Evolutionary conservation across 1,140 invertebrate genomes (phyloP), one percentile per base, ranked within the genome.

Genomic region (Magallana angulata): DNA sequence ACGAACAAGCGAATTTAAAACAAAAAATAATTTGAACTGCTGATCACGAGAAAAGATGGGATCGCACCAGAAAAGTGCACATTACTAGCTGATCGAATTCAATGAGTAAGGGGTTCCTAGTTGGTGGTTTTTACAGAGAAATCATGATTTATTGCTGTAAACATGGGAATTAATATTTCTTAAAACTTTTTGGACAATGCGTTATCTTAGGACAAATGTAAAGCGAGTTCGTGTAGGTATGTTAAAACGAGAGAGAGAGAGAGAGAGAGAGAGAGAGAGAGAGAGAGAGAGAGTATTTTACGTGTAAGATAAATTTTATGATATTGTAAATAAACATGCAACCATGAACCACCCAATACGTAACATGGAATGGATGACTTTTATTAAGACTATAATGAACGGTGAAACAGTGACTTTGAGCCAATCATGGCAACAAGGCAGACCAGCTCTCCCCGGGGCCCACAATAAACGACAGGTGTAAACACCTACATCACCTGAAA

Each of bases 201-300:
- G 30, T 36, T 76, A 76, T 36, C 24, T 76, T 36, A 36, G 36
- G 36, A 48, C 12, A 76, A 76, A 24, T 12, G 12, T 9, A 36
- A 30, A 30, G 11, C 36, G 7, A 9, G 9, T 76, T 11, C 68
- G 68, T 76, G 68, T 18, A 76, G 68, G 68, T 76, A 76, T 76
- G 30, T 7, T 30, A 18, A 64, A 64, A 6, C n/a, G 60, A 62
- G 60, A 62, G 60, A 62, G 60, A 76, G 68, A 36, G 24, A 36
- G 68, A 76, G 68, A 76, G 68, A 76, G 68, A 76, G 68, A 76
- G 68, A 76, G 68, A 76, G 68, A 76, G 68, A 76, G 68, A 76
- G 68, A 71, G 24, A 71, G 68, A 71, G 68, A 71, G 68, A 71
- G 64, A 71, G 0, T 1, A 1, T 24, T 24, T 24, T 24, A 24